Conservation (phyloP, 2,113 vertebrate genomes). For the Raja brachyura region DNA sequence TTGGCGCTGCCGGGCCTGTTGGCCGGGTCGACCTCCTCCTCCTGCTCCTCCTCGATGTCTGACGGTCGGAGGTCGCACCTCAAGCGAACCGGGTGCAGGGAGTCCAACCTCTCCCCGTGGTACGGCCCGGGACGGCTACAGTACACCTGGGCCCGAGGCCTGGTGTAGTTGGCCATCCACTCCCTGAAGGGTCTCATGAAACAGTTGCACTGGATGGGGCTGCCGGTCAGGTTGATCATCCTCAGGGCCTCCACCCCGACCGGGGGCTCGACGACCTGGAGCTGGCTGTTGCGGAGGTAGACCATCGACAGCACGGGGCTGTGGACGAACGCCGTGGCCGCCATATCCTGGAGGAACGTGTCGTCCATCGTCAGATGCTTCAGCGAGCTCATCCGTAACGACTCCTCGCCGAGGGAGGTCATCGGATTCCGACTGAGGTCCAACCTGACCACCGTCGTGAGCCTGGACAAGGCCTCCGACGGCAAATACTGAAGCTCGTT, state of each 20-base stretch:
- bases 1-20: constrained; percentile 39
- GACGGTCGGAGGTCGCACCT: constrained; percentile 61
- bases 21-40: constrained; percentile 47
- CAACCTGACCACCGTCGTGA: constrained; percentile 61
- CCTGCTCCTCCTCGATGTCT: constrained; percentile 55
- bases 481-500: constrained; percentile 87
- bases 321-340: constrained; percentile 60
- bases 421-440: constrained; percentile 86
- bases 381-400: constrained; percentile 70
- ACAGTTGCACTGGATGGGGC: constrained; percentile 82
- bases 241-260: constrained; percentile 55
- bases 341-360: constrained; percentile 78
- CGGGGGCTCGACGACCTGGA: constrained; percentile 68
- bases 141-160: constrained; percentile 59
- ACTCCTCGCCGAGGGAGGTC: constrained; percentile 75
- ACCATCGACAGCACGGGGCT: constrained; percentile 67
- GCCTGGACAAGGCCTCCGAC: constrained; percentile 68
- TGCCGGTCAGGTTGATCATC: constrained; percentile 67
- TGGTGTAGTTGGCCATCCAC: constrained; percentile 59
- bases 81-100: constrained; percentile 63
- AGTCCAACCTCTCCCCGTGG: constrained; percentile 65
- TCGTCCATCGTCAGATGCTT: constrained; percentile 77
- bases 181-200: constrained; percentile 67
- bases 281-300: constrained; percentile 78
- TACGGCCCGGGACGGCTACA: constrained; percentile 65